Base-by-base conservation (phyloP, 2,888 invertebrate species). In the Ochropleura plecta region DNA sequence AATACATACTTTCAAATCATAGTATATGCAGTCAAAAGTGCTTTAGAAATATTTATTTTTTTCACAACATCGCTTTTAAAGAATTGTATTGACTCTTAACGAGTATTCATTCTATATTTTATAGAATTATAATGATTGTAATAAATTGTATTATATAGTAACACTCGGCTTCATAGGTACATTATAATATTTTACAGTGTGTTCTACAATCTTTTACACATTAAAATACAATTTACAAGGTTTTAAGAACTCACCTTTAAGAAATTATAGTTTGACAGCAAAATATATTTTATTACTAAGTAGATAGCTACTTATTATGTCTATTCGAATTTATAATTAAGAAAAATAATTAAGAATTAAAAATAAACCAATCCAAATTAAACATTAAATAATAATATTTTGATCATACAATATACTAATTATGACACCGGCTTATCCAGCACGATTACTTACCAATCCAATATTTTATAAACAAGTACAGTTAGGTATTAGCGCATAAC, bases 151-250 rank as follows among this genome's bases (percentile, higher is more conserved):
- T 70, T 66, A 57, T 75, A 84, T 72, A 67, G 65, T 63, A 66
- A 85, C 70, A 79, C 76, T 70, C 59, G 67, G 74, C 76, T 44
- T 82, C 74, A 84, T 64, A 62, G 62, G 62, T 44, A 68, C 48
- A 74, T 78, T 46, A 63, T 65, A 82, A 64, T 76, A 82, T 85
- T 77, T 71, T 72, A 85, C 74, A 82, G 44, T 42, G 59, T 74
- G 40, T 70, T 60, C 71, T 84, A 78, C 66, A 75, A 60, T 74
- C 55, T 62, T 65, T 75, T 75, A 70, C 55, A 79, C 60, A 62
- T 76, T 77, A 65, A 68, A 60, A 73, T 75, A 75, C 66, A 77
- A 78, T 79, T 73, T 76, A 81, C 53, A 81, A 53, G 30, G 40
- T 80, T 62, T 64, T 16, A 18, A 64, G 30, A 64, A 68, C 46